Evolutionary conservation across 2,113 vertebrate genomes (phyloP).

Genomic region (Dendropsophus ebraccatus): DNA sequence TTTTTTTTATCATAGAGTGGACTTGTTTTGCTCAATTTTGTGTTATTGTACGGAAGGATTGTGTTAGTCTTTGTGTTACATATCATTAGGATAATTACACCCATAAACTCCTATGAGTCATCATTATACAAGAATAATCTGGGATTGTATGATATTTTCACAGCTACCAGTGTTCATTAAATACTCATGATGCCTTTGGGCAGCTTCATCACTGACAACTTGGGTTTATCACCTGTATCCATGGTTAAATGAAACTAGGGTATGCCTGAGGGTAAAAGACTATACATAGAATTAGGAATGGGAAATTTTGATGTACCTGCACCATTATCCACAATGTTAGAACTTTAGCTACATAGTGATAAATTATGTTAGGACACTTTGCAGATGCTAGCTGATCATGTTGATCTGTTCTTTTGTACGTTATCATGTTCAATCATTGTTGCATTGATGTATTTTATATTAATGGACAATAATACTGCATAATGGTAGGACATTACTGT

Average conservation of each 20-base stretch:
- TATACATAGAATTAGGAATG: slow-evolving; percentile 55
- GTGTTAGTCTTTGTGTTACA: background rate
- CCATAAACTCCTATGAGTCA: slow-evolving; percentile 31
- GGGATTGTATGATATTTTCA: slow-evolving; percentile 34
- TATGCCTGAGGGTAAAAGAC: slow-evolving; percentile 55
- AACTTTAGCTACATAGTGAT: slow-evolving; percentile 28
- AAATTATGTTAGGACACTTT: slow-evolving; percentile 35
- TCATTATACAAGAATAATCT: slow-evolving; percentile 50
- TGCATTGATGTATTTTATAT: slow-evolving; percentile 9
- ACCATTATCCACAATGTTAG: slow-evolving; percentile 31
- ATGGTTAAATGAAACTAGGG: slow-evolving; percentile 58
- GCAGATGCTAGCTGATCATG: slow-evolving; percentile 25
- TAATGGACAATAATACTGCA: slow-evolving; percentile 14
- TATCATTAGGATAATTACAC: slow-evolving; percentile 40
- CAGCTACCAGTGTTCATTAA: slow-evolving; percentile 52
- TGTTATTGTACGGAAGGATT: background rate
- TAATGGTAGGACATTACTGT: background rate
- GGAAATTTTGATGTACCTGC: slow-evolving; percentile 50
- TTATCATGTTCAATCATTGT: background rate
- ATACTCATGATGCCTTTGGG: slow-evolving; percentile 58
- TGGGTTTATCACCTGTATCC: slow-evolving; percentile 54
- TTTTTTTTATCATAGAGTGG: background rate
- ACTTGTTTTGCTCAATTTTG: background rate
- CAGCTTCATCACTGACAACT: slow-evolving; percentile 54
- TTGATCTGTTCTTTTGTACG: slow-evolving; percentile 10